Percentiles rank a stretch among this genome's conserved stretches.
phyloP scores from a whole-genome alignment of 2,113 vertebrate genomes.

The Psittacus erithacus region DNA sequence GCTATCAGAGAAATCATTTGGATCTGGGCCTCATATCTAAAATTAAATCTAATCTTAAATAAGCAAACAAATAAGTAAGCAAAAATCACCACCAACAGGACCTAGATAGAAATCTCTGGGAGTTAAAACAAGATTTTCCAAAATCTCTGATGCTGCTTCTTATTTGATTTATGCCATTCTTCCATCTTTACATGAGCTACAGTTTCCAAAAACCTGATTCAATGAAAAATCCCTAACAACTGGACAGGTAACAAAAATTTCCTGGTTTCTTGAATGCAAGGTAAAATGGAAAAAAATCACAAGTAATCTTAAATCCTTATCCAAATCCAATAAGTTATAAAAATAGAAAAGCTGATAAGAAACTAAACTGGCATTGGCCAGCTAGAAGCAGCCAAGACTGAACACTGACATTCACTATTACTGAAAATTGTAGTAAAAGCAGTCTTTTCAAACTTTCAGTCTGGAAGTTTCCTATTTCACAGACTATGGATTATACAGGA shows the following conservation, averaged over 20 bases:
- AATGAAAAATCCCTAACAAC: neutral
- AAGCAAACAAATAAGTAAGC: neutral
- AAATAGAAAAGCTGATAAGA: constrained; percentile 50
- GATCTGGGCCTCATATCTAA: constrained; percentile 21
- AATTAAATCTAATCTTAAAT: constrained; percentile 31
- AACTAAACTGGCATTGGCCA: constrained; percentile 16
- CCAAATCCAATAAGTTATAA: constrained; percentile 41
- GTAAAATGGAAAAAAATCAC: constrained; percentile 43
- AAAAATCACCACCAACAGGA: neutral
- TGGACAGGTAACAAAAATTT: neutral
- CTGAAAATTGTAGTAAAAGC: neutral
- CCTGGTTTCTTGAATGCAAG: neutral
- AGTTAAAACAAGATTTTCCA: neutral
- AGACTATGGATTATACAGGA: neutral
- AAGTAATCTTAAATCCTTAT: constrained; percentile 46
- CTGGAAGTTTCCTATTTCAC: neutral
- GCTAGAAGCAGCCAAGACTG: neutral
- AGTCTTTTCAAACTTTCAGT: neutral
- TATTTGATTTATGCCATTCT: neutral
- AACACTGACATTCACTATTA: neutral
- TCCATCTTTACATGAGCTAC: neutral
- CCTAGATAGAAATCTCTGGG: neutral
- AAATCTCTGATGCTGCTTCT: neutral
- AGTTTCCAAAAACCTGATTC: neutral
- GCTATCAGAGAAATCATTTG: neutral